A percentile compares a stretch with the other conserved stretches of the same genome.
phyloP scores from a whole-genome alignment of 2,113 vertebrate genomes.

The Trematomus loennbergii region DNA sequence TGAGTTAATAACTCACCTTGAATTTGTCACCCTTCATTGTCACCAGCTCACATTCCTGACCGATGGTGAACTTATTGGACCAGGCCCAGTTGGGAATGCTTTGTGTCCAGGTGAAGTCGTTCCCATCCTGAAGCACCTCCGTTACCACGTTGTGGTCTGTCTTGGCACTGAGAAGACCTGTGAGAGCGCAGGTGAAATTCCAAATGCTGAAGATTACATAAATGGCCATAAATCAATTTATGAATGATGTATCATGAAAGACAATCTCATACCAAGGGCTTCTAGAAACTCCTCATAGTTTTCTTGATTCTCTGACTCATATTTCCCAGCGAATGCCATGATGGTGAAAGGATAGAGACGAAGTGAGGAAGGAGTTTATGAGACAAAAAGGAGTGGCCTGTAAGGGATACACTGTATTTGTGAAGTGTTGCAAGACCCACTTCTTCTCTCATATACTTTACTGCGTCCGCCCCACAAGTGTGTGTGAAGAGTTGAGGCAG shows the following conservation, averaged over 20 bases:
- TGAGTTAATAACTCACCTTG: constrained; percentile 80
- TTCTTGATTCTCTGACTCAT: constrained; percentile 86
- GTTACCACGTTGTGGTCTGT: constrained; percentile 88
- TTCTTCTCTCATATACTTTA: constrained; percentile 9
- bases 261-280: constrained; percentile 72
- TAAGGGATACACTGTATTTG: neutral
- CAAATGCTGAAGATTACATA: neutral
- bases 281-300: constrained; percentile 88
- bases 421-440: neutral
- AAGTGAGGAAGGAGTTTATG: constrained; percentile 15
- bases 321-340: constrained; percentile 89
- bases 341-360: constrained; percentile 28
- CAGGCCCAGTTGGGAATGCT: constrained; percentile 81
- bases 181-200: neutral
- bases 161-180: constrained; percentile 86
- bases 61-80: constrained; percentile 86
- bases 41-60: constrained; percentile 86
- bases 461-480: neutral
- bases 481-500: neutral
- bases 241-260: neutral
- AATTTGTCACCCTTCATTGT: constrained; percentile 87
- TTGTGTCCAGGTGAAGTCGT: constrained; percentile 89
- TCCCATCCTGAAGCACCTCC: constrained; percentile 88
- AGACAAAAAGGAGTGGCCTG: constrained; percentile 60
- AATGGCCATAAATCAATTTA: neutral